Conservation (phyloP, 1,140 invertebrate species). For the Orchestia grillus region DNA sequence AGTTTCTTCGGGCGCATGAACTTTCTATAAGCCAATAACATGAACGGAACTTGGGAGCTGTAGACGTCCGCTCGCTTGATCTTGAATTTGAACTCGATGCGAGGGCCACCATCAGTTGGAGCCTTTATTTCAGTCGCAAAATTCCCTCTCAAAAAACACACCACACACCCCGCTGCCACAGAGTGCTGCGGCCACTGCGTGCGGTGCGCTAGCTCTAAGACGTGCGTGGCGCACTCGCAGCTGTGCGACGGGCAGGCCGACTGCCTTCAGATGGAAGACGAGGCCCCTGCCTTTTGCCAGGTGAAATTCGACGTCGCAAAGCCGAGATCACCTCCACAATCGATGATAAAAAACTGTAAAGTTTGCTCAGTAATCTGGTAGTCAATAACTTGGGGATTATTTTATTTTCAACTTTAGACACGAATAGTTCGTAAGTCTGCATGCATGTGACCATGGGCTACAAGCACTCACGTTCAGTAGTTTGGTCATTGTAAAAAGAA, state of each 20-base stretch:
- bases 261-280: slow-evolving; percentile 3
- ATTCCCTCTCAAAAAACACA: not conserved
- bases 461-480: not conserved
- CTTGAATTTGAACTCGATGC: too few species aligned
- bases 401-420: not conserved
- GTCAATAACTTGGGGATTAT: not conserved
- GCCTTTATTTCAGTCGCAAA: too few species aligned
- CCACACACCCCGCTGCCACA: not conserved
- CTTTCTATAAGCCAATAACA: not conserved
- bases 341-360: not conserved
- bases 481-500: not conserved
- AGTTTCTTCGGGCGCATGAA: not conserved
- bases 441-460: not conserved
- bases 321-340: not conserved
- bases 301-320: not conserved
- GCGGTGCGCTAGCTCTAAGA: not conserved
- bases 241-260: not conserved
- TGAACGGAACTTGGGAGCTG: not conserved
- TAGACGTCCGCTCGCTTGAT: not conserved
- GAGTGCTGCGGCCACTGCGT: slow-evolving; percentile 39
- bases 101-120: too few species aligned
- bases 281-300: slow-evolving; percentile 16
- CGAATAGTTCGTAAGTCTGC: not conserved
- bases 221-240: not conserved
- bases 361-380: not conserved